Evolutionary conservation across 92 coral and sea anemone genomes (phyloP).

Genomic region (Montipora capitata): DNA sequence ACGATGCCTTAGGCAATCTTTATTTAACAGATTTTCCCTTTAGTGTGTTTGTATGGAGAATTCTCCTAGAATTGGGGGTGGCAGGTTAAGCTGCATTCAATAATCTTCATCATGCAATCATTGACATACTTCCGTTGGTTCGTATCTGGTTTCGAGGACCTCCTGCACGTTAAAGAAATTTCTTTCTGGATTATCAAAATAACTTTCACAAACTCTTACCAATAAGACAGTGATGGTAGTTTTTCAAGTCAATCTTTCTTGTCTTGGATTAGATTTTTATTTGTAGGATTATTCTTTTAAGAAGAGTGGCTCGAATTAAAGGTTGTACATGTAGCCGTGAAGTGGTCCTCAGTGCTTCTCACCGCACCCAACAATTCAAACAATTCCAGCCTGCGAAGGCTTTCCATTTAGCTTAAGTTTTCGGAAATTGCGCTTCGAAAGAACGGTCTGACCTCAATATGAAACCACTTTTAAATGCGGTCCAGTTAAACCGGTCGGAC

Average conservation of each 20-base stretch:
- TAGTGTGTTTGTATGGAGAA: not conserved
- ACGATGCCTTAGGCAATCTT: constrained; percentile 17
- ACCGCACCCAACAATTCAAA: too few relatives aligned
- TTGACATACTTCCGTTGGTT: not conserved
- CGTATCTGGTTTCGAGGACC: not conserved
- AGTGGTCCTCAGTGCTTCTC: not conserved
- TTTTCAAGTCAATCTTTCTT: not conserved
- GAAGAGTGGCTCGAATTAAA: constrained; percentile 61
- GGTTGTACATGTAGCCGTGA: constrained; percentile 25
- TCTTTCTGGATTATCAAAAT: constrained; percentile 10
- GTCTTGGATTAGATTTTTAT: constrained; percentile 46
- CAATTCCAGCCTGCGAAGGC: too few relatives aligned
- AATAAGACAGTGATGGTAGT: constrained; percentile 6
- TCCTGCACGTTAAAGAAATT: not conserved
- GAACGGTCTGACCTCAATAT: too few relatives aligned
- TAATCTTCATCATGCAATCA: not conserved
- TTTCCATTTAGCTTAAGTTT: too few relatives aligned
- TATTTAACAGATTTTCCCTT: constrained; percentile 23
- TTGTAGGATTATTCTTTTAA: constrained; percentile 60
- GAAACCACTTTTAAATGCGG: too few relatives aligned
- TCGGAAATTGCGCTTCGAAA: too few relatives aligned
- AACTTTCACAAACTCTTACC: not conserved
- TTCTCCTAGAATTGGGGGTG: not conserved
- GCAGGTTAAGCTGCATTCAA: not conserved
- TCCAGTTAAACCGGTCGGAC: too few relatives aligned